These are phyloP conservation scores for Astatotilapia flaviijosephi DNA, from an alignment of 2,113 vertebrate genomes.

Conservation along the genomic window DNA sequence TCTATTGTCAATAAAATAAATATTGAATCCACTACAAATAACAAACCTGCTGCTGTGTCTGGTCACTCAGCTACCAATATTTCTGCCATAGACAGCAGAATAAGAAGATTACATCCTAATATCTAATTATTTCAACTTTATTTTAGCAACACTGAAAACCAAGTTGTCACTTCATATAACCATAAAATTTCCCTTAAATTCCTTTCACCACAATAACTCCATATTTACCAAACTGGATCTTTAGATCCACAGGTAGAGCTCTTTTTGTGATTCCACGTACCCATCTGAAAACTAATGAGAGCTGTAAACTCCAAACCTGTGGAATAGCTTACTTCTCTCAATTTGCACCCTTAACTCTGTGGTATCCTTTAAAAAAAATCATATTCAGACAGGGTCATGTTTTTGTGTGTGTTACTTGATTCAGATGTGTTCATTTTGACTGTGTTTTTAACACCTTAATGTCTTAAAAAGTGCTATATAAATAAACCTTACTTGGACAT, in stretches of 20 bases:
- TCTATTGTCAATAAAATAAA: neutral
- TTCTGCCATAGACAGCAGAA: neutral
- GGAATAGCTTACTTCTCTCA: neutral
- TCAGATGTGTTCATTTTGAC: neutral
- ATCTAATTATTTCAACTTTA: neutral
- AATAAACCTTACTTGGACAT: neutral
- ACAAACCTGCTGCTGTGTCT: neutral
- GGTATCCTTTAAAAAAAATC: accelerated
- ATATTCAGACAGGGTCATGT: neutral
- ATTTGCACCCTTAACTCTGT: neutral
- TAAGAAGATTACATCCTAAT: neutral
- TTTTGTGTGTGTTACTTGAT: neutral
- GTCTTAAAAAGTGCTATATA: neutral
- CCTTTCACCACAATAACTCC: neutral
- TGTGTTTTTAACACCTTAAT: neutral
- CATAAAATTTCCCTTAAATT: neutral
- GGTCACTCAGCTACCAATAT: neutral
- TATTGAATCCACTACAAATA: neutral
- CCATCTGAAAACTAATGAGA: neutral
- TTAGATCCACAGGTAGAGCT: neutral
- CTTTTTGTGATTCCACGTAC: accelerated
- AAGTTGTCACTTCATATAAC: neutral
- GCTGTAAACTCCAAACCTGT: neutral
- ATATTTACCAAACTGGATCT: neutral
- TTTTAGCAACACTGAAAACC: neutral